These are phyloP conservation scores for Drosophila mulleri DNA, from an alignment of 2,888 invertebrate species.

Conservation along the genomic window DNA sequence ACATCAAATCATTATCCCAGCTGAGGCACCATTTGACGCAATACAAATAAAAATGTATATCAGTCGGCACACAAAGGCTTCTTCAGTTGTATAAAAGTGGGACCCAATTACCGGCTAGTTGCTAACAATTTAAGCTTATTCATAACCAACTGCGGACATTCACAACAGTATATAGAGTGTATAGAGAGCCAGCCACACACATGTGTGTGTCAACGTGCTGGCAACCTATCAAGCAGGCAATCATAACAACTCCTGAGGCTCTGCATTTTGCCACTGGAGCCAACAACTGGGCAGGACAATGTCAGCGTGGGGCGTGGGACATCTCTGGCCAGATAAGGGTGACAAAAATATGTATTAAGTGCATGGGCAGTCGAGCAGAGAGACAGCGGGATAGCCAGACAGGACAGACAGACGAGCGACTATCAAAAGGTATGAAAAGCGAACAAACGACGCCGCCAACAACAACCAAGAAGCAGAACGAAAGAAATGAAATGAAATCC, in stretches of 20 bases:
- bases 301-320: slow-evolving; percentile 64
- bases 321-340: slow-evolving; percentile 72
- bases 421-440: slow-evolving; percentile 62
- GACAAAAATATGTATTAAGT: slow-evolving; percentile 81
- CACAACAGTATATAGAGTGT: neutral
- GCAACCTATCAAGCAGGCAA: slow-evolving; percentile 64
- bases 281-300: slow-evolving; percentile 48
- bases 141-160: slow-evolving; percentile 41
- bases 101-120: slow-evolving; percentile 22
- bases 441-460: slow-evolving; percentile 61
- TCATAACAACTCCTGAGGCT: slow-evolving; percentile 65
- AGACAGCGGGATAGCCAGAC: neutral
- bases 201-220: slow-evolving; percentile 21
- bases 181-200: neutral
- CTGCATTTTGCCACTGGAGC: slow-evolving; percentile 8
- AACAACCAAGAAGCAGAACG: slow-evolving; percentile 24
- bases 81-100: slow-evolving; percentile 4
- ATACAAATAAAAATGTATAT: neutral
- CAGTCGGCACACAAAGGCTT: neutral
- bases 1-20: neutral
- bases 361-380: slow-evolving; percentile 46
- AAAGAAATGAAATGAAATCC: slow-evolving; percentile 79
- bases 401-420: slow-evolving; percentile 13
- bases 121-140: slow-evolving; percentile 60
- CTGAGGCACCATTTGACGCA: neutral